Percentiles rank a stretch among this genome's conserved stretches.
Conservation (phyloP, 2,113 vertebrate species). For the Pithys albifrons region DNA sequence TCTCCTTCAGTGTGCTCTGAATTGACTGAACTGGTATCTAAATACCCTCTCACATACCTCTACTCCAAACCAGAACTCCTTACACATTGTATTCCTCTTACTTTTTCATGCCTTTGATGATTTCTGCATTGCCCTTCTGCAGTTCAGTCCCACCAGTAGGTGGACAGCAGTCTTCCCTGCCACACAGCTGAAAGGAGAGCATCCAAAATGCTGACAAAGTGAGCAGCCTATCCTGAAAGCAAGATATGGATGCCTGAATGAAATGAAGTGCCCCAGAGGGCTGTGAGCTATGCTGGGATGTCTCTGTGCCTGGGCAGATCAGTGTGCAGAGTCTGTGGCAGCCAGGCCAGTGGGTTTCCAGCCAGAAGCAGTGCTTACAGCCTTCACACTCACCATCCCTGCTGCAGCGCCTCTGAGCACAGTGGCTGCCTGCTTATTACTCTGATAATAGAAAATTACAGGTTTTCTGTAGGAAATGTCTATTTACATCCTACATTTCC, state of each 20-base stretch:
- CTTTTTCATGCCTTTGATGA: neutral
- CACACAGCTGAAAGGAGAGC: neutral
- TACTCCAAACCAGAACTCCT: neutral
- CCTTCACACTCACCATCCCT: neutral
- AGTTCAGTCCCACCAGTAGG: neutral
- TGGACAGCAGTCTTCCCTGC: neutral
- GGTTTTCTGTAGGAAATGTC: conserved; percentile 60
- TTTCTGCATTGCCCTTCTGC: neutral
- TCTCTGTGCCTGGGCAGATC: neutral
- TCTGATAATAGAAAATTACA: conserved; percentile 67
- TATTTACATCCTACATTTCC: conserved; percentile 63
- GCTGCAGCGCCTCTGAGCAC: neutral
- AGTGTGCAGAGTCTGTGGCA: neutral
- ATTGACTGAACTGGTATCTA: neutral
- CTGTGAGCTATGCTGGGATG: neutral
- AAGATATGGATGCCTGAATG: neutral
- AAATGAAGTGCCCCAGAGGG: neutral
- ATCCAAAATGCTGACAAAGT: neutral
- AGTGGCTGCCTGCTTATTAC: conserved; percentile 57
- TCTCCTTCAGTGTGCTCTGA: neutral
- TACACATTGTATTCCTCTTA: neutral
- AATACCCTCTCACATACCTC: neutral
- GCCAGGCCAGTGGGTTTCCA: neutral
- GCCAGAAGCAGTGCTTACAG: neutral
- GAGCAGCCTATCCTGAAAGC: neutral